phyloP scores from a whole-genome alignment of 2,113 vertebrate genomes.

The Hemibagrus wyckioides region DNA sequence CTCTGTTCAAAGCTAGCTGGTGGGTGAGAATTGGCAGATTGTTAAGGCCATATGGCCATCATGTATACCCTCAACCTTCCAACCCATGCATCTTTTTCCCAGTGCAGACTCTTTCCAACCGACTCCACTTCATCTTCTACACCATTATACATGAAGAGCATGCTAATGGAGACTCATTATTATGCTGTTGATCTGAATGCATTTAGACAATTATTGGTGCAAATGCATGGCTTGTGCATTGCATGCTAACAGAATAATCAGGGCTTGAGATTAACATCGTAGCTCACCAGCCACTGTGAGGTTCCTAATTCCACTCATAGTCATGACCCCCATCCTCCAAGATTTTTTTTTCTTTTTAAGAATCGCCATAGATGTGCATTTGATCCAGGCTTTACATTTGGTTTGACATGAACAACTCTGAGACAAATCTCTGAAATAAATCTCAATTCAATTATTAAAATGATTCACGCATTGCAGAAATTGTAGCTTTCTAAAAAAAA shows the following conservation, averaged over 20 bases:
- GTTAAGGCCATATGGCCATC: neutral
- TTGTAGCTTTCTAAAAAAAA: too few relatives aligned
- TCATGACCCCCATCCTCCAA: neutral
- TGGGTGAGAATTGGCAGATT: neutral
- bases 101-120: neutral
- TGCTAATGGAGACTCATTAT: neutral
- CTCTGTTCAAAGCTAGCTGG: neutral
- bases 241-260: constrained; percentile 1
- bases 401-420: too few relatives aligned
- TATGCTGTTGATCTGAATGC: constrained; percentile 3
- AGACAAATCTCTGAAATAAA: neutral
- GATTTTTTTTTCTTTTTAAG: neutral
- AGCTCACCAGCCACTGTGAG: neutral
- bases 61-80: neutral
- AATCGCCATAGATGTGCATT: neutral
- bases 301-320: neutral
- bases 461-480: too few relatives aligned
- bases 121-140: neutral
- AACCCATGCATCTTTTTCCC: neutral
- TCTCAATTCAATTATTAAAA: too few relatives aligned
- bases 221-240: constrained; percentile 8
- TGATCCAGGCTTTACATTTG: neutral
- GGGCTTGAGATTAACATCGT: neutral
- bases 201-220: neutral
- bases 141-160: neutral